Conservation (phyloP, 1,140 invertebrate species). For the Drosophila nikananu region DNA sequence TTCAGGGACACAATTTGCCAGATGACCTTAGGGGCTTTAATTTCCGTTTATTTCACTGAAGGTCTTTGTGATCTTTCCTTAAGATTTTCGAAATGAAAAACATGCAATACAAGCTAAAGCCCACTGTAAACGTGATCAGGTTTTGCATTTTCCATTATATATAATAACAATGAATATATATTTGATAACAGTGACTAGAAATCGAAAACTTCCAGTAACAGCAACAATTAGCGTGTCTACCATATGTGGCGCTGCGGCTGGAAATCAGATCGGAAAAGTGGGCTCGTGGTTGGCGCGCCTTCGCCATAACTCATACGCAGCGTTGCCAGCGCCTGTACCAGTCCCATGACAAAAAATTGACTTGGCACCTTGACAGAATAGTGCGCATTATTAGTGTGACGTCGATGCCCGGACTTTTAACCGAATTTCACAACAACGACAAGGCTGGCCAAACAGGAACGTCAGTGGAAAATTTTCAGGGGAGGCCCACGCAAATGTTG, state of each 20-base stretch:
- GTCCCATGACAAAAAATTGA: slow-evolving; percentile 30
- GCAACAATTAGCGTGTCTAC: neutral
- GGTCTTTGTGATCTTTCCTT: slow-evolving; percentile 2
- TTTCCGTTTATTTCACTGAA: slow-evolving; percentile 9
- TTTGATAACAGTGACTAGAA: neutral
- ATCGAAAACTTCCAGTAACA: neutral
- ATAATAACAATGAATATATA: neutral
- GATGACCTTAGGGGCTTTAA: slow-evolving; percentile 2
- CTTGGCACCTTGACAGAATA: slow-evolving; percentile 68
- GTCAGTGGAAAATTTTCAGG: slow-evolving; percentile 46
- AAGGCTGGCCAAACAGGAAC: slow-evolving; percentile 33
- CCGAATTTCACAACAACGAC: slow-evolving; percentile 30
- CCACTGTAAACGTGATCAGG: slow-evolving; percentile 15
- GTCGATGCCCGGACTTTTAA: slow-evolving; percentile 39
- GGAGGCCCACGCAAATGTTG: slow-evolving; percentile 23
- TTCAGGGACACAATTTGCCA: slow-evolving; percentile 20
- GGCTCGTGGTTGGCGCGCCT: slow-evolving; percentile 61
- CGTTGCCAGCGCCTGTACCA: slow-evolving; percentile 5
- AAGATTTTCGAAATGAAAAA: slow-evolving; percentile 8
- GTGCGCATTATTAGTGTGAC: slow-evolving; percentile 49
- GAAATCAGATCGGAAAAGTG: slow-evolving; percentile 48
- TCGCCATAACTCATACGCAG: slow-evolving; percentile 41
- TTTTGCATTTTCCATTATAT: slow-evolving; percentile 19
- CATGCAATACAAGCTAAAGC: neutral
- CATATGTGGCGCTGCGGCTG: slow-evolving; percentile 12